These are phyloP conservation scores for Temnothorax longispinosus DNA, from an alignment of 1,140 invertebrate species.

Conservation along the genomic window DNA sequence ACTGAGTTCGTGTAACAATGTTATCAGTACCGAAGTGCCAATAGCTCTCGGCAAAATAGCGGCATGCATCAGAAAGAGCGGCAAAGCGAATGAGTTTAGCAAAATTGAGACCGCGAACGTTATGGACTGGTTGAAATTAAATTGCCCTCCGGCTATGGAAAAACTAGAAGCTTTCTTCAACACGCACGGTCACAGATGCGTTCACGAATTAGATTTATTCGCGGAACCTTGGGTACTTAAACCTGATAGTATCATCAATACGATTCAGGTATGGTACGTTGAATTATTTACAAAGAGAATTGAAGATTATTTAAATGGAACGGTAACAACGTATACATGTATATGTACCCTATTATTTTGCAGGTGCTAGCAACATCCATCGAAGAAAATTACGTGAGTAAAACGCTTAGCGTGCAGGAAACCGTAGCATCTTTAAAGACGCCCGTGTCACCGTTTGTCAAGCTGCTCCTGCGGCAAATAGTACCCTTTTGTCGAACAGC, in stretches of 20 bases:
- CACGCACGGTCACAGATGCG: constrained; percentile 91
- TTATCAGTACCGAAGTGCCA: constrained; percentile 90
- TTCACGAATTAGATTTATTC: constrained; percentile 91
- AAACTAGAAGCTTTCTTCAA: constrained; percentile 88
- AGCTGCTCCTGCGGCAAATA: constrained; percentile 80
- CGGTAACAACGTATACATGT: neutral
- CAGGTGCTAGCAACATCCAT: constrained; percentile 3
- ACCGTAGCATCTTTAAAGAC: constrained; percentile 83
- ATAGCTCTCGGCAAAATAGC: constrained; percentile 86
- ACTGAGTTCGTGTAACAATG: constrained; percentile 88
- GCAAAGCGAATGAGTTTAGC: constrained; percentile 86
- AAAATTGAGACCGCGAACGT: constrained; percentile 85
- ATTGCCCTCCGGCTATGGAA: constrained; percentile 85
- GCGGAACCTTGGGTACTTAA: constrained; percentile 89
- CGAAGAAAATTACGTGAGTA: neutral
- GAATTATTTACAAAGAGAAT: neutral
- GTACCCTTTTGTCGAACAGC: constrained; percentile 87
- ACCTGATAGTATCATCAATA: constrained; percentile 87
- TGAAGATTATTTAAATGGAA: neutral
- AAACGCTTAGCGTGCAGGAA: constrained; percentile 64
- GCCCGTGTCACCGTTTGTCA: constrained; percentile 81
- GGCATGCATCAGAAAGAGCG: constrained; percentile 84
- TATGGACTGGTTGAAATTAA: constrained; percentile 87
- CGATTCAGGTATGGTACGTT: constrained; percentile 85
- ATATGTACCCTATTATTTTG: neutral